Evolutionary conservation across 2,113 vertebrate species (phyloP), one percentile per base, ranked within the genome.

Genomic region (Chlamydotis undulata): DNA sequence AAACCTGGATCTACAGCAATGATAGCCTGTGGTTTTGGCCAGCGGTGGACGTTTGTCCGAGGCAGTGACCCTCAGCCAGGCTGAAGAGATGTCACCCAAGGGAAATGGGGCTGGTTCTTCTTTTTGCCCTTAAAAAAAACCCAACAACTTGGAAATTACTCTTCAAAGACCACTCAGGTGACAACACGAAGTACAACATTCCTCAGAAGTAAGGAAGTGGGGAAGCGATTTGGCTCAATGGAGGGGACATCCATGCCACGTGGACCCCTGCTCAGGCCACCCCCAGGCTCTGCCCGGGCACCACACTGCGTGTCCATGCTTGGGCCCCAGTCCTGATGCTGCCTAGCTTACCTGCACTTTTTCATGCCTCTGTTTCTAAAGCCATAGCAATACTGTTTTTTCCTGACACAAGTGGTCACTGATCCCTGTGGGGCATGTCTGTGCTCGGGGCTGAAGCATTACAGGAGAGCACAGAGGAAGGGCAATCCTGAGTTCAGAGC

Each of bases 231-330:
- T 47, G 49, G 24, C 43, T 63, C 6, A 1, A 17, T 12, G n/a
- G 26, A 59, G n/a, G 37, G 64, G 56, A 37, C 4, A 3, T 2
- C 37, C 16, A 10, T 1, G 7, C 7, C 8, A 4, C 2, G 2
- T 6, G 45, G 45, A 55, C 35, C 39, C 21, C 55, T 5, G 12
- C 41, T 60, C 18, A 85, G 70, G 33, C 25, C 47, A 47, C 37
- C 37, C 52, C 41, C 10, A 18, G 56, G 41, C 52, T 75, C 64
- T 60, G 55, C 49, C 47, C 0, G 0, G 25, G 22, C 57, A n/a
- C 31, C 7, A 9, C 28, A 18, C 0, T 43, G 67, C 10, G 1
- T 23, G 29, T 7, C 37, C 0, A 0, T 25, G n/a, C 31, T 43
- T 22, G 37, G 43, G 29, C 37, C 47, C 23, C 0, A 0, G 4